Evolutionary conservation across 23 tunicate species (phyloP), one percentile per base, ranked within the genome.

Genomic region (Halocynthia roretzi): DNA sequence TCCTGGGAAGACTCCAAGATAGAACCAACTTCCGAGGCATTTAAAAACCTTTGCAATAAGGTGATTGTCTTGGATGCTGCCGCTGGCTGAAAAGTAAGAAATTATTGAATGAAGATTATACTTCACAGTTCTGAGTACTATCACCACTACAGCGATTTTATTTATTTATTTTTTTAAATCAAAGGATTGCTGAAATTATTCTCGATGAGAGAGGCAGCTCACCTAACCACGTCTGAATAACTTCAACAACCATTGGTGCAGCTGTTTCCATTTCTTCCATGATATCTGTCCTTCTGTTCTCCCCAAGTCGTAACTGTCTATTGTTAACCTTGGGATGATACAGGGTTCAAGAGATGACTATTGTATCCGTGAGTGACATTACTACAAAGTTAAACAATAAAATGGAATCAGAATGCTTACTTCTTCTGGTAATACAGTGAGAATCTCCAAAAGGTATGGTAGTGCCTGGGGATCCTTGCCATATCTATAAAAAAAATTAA

Each of bases 1-100:
- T 15, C 87, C 87, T 49, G 98, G 98, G 8, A 92, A 75, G 15
- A 92, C 87, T 6, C 85, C 85, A 14, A 92, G 80, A 78, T 92
- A 78, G 70, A 92, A 92, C 98, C 98, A 92, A 80, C 98, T 92
- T 55, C 83, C 92, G n/a, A 92, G 82, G 70, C 98, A 92, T 67
- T 86, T 92, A 78, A 86, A 92, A 23, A 86, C 80, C 73, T 92
- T 92, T 22, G 69, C 20, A 7, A 86, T 70, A 6, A 86, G 8
- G 50, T 79, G 86, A 52, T 92, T 93, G 31, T 86, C 87, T 8
- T 64, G 52, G 7, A 86, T 31, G 44, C 78, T 54, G 9, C 23
- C 58, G 66, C 78, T 74, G 78, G 19, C 54, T 14, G 2, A 14
- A 31, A 50, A 71, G 19, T 10, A 62, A 22, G 50, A 50, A 15